Evolutionary conservation across 2,888 invertebrate species (phyloP).

Genomic region (Pimpla rufipes): DNA sequence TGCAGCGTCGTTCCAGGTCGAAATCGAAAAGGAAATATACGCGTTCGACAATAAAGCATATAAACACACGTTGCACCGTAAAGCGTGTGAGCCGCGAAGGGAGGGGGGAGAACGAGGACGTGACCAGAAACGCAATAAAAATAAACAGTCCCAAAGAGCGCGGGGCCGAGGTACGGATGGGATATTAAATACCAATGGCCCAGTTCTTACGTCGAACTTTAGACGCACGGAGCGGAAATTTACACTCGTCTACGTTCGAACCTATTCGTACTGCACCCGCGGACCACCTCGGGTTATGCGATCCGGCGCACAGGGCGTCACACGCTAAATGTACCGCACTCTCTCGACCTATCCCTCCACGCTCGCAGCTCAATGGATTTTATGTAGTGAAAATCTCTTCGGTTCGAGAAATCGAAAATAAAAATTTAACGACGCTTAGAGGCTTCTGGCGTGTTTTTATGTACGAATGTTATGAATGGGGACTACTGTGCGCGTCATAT

Average conservation of each 20-base stretch:
- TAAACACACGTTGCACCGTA: constrained; percentile 56
- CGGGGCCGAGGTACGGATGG: background rate
- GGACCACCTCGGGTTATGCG: background rate
- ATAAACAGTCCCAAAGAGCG: constrained; percentile 12
- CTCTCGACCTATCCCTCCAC: background rate
- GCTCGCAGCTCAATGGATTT: constrained; percentile 63
- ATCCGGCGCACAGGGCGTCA: background rate
- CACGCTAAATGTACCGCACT: background rate
- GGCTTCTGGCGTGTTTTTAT: constrained; percentile 60
- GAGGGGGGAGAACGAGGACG: background rate
- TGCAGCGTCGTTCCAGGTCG: background rate
- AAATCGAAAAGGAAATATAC: constrained; percentile 53
- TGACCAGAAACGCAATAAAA: constrained; percentile 7
- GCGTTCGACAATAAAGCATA: constrained; percentile 54
- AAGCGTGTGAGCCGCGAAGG: background rate
- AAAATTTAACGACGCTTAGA: constrained; percentile 76
- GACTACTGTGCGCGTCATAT: constrained; percentile 2
- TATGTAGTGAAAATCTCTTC: constrained; percentile 60
- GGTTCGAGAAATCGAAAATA: constrained; percentile 70
- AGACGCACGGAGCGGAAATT: background rate
- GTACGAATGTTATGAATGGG: constrained; percentile 11
- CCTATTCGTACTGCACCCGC: background rate
- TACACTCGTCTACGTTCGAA: background rate
- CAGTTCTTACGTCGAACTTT: background rate
- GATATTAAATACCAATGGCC: constrained; percentile 2